Evolutionary conservation across 2,888 invertebrate species (phyloP), one percentile per base, ranked within the genome.

Genomic region (Taenaris catops): DNA sequence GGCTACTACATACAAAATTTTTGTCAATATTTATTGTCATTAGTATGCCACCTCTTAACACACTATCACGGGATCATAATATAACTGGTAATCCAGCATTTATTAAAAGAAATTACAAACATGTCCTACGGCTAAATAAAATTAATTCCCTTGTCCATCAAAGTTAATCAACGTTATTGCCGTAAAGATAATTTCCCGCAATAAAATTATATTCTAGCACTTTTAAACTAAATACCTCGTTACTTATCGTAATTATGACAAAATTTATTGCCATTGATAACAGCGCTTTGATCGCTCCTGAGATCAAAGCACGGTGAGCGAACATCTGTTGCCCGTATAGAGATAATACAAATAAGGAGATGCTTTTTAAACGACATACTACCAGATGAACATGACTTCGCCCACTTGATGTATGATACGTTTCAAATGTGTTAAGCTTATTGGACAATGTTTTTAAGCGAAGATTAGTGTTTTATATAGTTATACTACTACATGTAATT

Each of bases 251-350:
- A 75, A 80, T 75, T 78, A 72, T 58, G 51, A 50, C 52, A 48
- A 64, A 64, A 80, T 79, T 76, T 75, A 81, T 74, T 64, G 44
- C 16, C 40, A 43, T 42, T 57, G 81, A 81, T 79, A 80, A 63
- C 46, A 45, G 41, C 49, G 53, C 62, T 78, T 74, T 78, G 71
- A 69, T 64, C 60, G 55, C 40, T 50, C 53, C 33, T 38, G 41
- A 36, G 49, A 49, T 49, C 54, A 53, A 54, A 49, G 50, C 38
- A 26, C 36, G 33, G 33, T 44, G 37, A 38, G 29, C 16, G 26
- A 55, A 49, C 55, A 56, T 53, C 53, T 56, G 56, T 49, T 54
- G 33, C 32, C 36, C 44, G 26, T 39, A 26, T 24, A 28, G 25
- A 38, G 33, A 36, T 29, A 33, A 43, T 33, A 33, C 31, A 5